Evolutionary conservation across 2,113 vertebrate species (phyloP).

Genomic region (Rhabdomys dilectus): DNA sequence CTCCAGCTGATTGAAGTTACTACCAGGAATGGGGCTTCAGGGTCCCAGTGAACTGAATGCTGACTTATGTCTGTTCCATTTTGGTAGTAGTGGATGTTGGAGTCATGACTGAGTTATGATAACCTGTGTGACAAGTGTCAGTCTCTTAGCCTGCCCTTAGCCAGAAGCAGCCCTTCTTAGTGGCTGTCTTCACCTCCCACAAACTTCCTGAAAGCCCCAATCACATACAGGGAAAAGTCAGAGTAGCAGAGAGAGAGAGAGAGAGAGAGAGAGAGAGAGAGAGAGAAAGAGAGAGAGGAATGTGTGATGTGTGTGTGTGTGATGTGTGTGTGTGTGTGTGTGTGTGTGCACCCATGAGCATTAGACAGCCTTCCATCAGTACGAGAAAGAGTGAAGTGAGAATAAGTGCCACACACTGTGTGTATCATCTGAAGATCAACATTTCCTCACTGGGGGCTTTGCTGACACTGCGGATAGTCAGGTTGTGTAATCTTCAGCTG

Average conservation of each 20-base stretch:
- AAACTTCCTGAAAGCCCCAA: slow-evolving; percentile 39
- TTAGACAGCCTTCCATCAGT: slow-evolving; percentile 73
- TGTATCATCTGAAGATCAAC: slow-evolving; percentile 72
- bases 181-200: not conserved
- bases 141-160: not conserved
- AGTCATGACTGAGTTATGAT: not conserved
- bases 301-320: not conserved
- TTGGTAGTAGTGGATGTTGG: not conserved
- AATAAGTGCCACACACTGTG: slow-evolving; percentile 68
- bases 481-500: slow-evolving; percentile 79
- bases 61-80: not conserved
- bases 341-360: slow-evolving; percentile 40
- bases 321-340: not conserved
- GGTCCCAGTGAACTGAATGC: not conserved
- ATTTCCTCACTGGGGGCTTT: slow-evolving; percentile 71
- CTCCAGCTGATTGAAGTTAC: not conserved
- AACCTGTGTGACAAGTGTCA: not conserved
- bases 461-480: slow-evolving; percentile 55
- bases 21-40: not conserved
- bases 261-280: no score
- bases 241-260: no score
- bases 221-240: slow-evolving; percentile 43
- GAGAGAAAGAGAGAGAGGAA: not conserved
- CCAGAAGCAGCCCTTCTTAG: slow-evolving; percentile 28
- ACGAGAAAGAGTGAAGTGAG: slow-evolving; percentile 73